Conservation (phyloP, 2,888 invertebrate genomes). For the Taphrorychus bicolor region DNA sequence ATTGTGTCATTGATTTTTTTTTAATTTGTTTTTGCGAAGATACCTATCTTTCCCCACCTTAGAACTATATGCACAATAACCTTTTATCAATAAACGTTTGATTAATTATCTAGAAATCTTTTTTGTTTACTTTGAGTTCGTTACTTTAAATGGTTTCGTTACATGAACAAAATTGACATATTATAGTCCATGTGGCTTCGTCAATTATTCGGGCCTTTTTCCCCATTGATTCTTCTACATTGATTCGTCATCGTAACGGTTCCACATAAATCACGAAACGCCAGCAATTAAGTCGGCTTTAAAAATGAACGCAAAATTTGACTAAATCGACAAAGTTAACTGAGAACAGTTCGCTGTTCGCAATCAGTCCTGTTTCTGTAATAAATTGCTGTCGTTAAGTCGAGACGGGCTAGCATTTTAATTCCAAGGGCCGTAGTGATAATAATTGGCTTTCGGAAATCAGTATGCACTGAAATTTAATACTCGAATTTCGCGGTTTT, state of each 20-base stretch:
- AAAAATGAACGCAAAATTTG: not conserved
- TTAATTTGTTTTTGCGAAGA: too few relatives aligned
- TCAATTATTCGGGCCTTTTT: not conserved
- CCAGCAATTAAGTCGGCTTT: not conserved
- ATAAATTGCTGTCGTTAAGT: conserved; percentile 17
- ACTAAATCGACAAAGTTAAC: not conserved
- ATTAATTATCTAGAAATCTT: too few relatives aligned
- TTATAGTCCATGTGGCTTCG: not conserved
- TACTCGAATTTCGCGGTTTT: not conserved
- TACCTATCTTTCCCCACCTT: too few relatives aligned
- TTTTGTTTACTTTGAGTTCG: too few relatives aligned
- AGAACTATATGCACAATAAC: too few relatives aligned
- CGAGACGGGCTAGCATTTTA: conserved; percentile 14
- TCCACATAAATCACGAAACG: not conserved
- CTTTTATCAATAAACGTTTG: too few relatives aligned
- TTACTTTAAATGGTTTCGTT: too few relatives aligned
- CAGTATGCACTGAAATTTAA: not conserved
- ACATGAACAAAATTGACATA: too few relatives aligned
- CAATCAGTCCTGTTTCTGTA: conserved; percentile 13
- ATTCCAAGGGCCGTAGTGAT: conserved; percentile 9
- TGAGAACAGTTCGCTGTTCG: not conserved
- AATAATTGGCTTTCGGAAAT: conserved; percentile 14
- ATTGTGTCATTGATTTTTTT: too few relatives aligned
- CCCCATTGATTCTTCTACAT: not conserved
- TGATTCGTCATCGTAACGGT: not conserved